phyloP scores from a whole-genome alignment of 2,888 invertebrate species.

The Eupelmus urozonus region DNA sequence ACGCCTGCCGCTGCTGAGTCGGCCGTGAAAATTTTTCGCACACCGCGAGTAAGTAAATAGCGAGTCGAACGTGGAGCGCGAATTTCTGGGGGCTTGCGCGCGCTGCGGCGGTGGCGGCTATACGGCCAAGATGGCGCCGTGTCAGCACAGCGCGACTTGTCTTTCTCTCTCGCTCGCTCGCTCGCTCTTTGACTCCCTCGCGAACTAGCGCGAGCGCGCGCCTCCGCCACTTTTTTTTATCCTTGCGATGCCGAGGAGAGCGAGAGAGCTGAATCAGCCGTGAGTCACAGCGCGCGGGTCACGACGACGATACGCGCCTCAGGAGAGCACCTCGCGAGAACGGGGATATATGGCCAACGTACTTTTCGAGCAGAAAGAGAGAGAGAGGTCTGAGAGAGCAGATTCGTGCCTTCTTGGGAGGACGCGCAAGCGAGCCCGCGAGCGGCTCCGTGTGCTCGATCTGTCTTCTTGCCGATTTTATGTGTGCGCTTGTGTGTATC shows the following conservation, averaged over 20 bases:
- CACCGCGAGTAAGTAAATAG: conserved; percentile 32
- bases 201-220: conserved; percentile 19
- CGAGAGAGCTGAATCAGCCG: conserved; percentile 36
- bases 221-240: conserved; percentile 43
- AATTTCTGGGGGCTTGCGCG: conserved; percentile 32
- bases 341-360: not conserved
- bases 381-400: no score
- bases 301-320: no score
- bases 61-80: conserved; percentile 26
- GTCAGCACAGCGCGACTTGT: no score
- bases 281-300: not conserved
- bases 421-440: no score
- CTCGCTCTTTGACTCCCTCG: conserved; percentile 11
- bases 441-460: no score
- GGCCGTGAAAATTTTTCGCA: conserved; percentile 38
- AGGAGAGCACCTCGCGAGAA: not conserved
- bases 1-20: conserved; percentile 1
- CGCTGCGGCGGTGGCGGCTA: not conserved
- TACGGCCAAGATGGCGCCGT: conserved; percentile 46
- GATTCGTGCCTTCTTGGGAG: no score
- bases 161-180: no score
- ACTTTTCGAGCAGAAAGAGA: no score
- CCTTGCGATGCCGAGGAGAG: conserved; percentile 6
- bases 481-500: no score
- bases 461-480: no score